Evolutionary conservation across 2,888 invertebrate genomes (phyloP).

Genomic region (Cremastinae sp.): DNA sequence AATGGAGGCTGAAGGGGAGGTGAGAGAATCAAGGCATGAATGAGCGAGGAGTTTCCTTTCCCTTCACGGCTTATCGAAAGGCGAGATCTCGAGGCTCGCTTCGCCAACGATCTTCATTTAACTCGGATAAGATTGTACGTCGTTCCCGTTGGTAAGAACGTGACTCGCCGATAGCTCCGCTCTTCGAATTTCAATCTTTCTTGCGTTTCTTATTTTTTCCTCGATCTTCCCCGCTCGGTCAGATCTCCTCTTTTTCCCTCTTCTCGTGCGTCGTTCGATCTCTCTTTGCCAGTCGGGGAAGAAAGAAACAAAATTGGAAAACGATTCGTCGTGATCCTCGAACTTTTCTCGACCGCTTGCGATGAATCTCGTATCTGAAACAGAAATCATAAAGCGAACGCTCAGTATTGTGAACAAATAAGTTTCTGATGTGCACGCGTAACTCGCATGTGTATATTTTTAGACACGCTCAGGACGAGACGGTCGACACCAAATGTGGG

Average conservation of each 20-base stretch:
- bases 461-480: not conserved
- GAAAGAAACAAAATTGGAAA: slow-evolving; percentile 35
- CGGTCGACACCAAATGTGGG: slow-evolving; percentile 11
- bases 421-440: not conserved
- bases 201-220: slow-evolving; percentile 27
- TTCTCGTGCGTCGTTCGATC: slow-evolving; percentile 52
- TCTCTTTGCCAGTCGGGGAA: slow-evolving; percentile 12
- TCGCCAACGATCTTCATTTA: slow-evolving; percentile 33
- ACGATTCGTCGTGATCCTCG: slow-evolving; percentile 32
- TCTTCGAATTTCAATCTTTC: not conserved
- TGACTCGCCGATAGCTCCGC: slow-evolving; percentile 24
- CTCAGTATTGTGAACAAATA: slow-evolving; percentile 17
- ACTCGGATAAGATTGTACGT: slow-evolving; percentile 34
- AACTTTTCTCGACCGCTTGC: slow-evolving; percentile 48
- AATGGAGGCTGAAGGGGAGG: slow-evolving; percentile 38
- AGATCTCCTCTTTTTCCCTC: slow-evolving; percentile 49
- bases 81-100: slow-evolving; percentile 22
- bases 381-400: slow-evolving; percentile 36
- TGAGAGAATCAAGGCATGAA: slow-evolving; percentile 49
- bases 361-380: slow-evolving; percentile 56
- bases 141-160: slow-evolving; percentile 5
- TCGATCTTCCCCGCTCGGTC: slow-evolving; percentile 62
- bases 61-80: slow-evolving; percentile 19
- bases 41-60: slow-evolving; percentile 29
- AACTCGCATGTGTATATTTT: not conserved